Conservation (phyloP, 1,140 invertebrate species). For the Lanistes nyassanus region DNA sequence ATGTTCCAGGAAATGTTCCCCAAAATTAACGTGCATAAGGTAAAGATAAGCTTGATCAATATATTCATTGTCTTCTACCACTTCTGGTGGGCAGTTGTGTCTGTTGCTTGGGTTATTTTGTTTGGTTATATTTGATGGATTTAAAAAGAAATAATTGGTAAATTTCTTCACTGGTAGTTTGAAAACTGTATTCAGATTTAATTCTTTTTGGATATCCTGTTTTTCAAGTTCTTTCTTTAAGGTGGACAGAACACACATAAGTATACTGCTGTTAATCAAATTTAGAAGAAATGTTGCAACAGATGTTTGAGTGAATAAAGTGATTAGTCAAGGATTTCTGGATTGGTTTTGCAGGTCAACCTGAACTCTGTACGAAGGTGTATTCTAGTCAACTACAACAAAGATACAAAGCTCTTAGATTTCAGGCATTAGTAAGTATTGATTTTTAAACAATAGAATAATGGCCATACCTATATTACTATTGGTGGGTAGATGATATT, state of each 20-base stretch:
- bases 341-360: constrained; percentile 76
- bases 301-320: too few relatives aligned
- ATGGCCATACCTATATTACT: not conserved
- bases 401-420: constrained; percentile 86
- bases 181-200: not conserved
- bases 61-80: too few relatives aligned
- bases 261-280: too few relatives aligned
- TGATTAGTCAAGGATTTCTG: too few relatives aligned
- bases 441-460: not conserved
- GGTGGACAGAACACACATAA: too few relatives aligned
- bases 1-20: constrained; percentile 99
- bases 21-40: constrained; percentile 90
- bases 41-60: too few relatives aligned
- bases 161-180: not conserved
- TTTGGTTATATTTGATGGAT: not conserved
- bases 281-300: too few relatives aligned
- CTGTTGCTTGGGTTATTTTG: not conserved
- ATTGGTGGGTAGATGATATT: not conserved
- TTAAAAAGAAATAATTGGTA: not conserved
- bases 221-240: not conserved
- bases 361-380: constrained; percentile 89
- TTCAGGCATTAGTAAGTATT: constrained; percentile 86
- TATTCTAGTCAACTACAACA: constrained; percentile 91
- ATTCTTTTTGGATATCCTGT: not conserved
- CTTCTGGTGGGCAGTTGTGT: too few relatives aligned